A percentile compares a stretch with the other conserved stretches of the same genome.
Evolutionary conservation across 2,113 vertebrate genomes (phyloP).

Genomic region (Abramis brama): DNA sequence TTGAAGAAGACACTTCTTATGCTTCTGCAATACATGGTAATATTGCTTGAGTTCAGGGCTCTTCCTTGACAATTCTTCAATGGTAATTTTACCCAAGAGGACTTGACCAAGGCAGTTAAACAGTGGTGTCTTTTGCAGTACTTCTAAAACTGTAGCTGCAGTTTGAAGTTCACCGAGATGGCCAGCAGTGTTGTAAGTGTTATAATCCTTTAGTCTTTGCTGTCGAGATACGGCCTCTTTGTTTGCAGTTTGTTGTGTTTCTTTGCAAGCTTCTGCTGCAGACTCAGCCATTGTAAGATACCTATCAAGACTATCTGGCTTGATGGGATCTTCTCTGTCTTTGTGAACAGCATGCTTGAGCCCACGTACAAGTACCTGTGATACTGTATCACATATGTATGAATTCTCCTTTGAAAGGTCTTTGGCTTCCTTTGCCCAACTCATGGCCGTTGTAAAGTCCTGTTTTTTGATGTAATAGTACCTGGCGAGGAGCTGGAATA

Average conservation of each 20-base stretch:
- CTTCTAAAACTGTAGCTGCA: constrained; percentile 70
- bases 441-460: constrained; percentile 72
- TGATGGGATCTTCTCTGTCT: constrained; percentile 47
- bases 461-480: constrained; percentile 78
- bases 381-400: constrained; percentile 81
- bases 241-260: constrained; percentile 77
- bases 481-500: constrained; percentile 82
- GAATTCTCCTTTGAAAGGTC: constrained; percentile 72
- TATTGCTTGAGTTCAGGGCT: constrained; percentile 53
- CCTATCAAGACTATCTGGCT: constrained; percentile 54
- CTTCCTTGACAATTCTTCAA: constrained; percentile 48
- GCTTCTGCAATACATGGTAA: constrained; percentile 57
- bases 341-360: constrained; percentile 68
- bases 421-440: constrained; percentile 76
- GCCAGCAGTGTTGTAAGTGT: constrained; percentile 77
- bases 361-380: constrained; percentile 82
- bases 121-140: constrained; percentile 70
- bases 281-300: constrained; percentile 72
- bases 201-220: constrained; percentile 52
- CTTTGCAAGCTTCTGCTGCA: constrained; percentile 77
- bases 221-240: constrained; percentile 55
- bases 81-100: constrained; percentile 70
- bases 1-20: constrained; percentile 65
- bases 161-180: constrained; percentile 83
- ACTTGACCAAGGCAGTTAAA: constrained; percentile 70